Base-by-base conservation (phyloP, 2,888 invertebrate species). In the Polylopha cassiicola region DNA sequence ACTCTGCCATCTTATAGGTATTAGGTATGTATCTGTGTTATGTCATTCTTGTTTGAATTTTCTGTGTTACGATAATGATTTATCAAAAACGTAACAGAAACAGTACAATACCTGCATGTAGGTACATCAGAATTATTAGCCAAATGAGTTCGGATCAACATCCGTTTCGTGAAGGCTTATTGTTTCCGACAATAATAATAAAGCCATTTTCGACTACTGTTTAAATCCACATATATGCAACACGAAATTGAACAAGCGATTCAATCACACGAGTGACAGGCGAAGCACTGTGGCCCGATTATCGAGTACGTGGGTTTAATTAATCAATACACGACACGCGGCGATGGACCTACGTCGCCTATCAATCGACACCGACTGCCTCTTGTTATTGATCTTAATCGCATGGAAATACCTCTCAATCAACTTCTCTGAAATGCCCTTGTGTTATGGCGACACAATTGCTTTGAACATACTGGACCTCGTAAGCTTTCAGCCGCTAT, bases 371-470 rank as follows among this genome's bases (percentile, higher is more conserved):
- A 24, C 20, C 15, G 20, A 24, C 5, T 24, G 23, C 22, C 38
- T 34, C 33, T 38, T 33, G 38, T 21, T 41, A 30, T 30, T 30
- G 43, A 38, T 36, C 39, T 36, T 39, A 31, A 34, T 44, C 30
- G 29, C 18, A 39, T 34, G 39, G 39, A 36, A 33, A 36, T 26
- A 33, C 39, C 33, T 34, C 17, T 15, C n/a, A n/a, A n/a, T 14
- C n/a, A 8, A 30, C 20, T 8, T 9, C 28, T 10, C 7, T 15
- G 11, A 27, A 16, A 24, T 13, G 18, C 17, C 14, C 8, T 28
- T 13, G 11, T 15, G 9, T 16, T 9, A 14, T 23, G 15, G 4
- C 22, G 22, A 15, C 4, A 39, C 20, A 23, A 34, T 29, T 11
- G 3, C 13, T 4, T 8, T 21, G 6, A 20, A 30, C n/a, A n/a